These are phyloP conservation scores for Trididemnum clinides DNA, from an alignment of 23 tunicate genomes.

Conservation along the genomic window DNA sequence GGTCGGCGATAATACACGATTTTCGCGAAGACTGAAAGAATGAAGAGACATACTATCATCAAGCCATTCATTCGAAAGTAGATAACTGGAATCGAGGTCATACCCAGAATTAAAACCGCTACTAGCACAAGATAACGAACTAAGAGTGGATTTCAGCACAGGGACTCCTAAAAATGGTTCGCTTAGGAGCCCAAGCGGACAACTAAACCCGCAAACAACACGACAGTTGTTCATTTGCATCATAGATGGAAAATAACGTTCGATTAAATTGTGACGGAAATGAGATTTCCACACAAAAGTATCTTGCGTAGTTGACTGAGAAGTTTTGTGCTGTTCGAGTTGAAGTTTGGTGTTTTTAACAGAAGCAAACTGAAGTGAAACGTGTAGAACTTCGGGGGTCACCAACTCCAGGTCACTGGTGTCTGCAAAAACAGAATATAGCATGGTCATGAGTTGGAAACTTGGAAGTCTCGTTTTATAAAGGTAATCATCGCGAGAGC, in stretches of 20 bases:
- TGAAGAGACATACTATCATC: neutral
- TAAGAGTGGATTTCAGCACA: neutral
- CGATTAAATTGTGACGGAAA: neutral
- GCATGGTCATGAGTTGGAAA: no score
- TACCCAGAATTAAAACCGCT: neutral
- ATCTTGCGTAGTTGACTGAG: neutral
- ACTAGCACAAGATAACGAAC: neutral
- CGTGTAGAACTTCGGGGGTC: no score
- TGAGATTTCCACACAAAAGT: constrained; percentile 4
- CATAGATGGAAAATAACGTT: constrained; percentile 39
- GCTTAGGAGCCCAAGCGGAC: neutral
- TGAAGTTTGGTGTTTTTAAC: neutral
- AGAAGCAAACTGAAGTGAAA: constrained; percentile 17
- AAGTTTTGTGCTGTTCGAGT: neutral
- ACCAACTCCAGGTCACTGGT: no score
- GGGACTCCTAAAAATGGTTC: neutral
- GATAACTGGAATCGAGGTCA: neutral
- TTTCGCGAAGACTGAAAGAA: neutral
- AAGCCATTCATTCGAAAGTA: neutral
- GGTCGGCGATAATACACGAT: neutral
- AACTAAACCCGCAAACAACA: neutral
- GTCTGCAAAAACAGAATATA: no score
- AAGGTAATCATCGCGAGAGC: no score
- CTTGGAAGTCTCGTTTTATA: no score
- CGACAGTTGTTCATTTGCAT: constrained; percentile 1